Base-by-base conservation (phyloP, 2,888 invertebrate genomes). In the Pterostichus madidus region DNA sequence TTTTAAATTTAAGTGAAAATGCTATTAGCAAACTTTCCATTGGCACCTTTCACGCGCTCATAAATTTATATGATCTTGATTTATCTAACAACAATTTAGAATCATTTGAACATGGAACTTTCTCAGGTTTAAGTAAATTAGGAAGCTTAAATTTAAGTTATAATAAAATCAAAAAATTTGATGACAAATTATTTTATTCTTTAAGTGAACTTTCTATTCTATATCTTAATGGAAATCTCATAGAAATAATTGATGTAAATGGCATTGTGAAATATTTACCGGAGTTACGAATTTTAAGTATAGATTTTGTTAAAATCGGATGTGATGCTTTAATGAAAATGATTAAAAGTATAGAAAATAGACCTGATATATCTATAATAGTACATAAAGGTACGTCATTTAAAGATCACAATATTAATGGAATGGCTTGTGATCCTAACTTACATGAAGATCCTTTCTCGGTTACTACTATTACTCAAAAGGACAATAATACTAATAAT, bases 31-130 rank as follows among this genome's bases (percentile, higher is more conserved):
- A 71, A 15, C 35, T 71, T 7, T 44, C 0, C 2, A 44, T 71
- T 13, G 71, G 71, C 8, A 39, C 44, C 2, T 71, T 71, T 44
- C 39, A 15, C 13, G 10, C 5, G 5, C 39, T 71, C 13, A 8
- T 39, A 10, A 44, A 39, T 85, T 89, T 95, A 49, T 91, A 92
- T 85, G 91, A 91, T 80, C 90, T 95, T 80, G 94, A 95, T 88
- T 90, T 95, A 86, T 94, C 93, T 76, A 91, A 92, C 86, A 96
- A 96, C 88, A 91, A 93, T 83, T 90, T 96, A 86, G 91, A 91
- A 68, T 90, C 91, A 86, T 90, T 95, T 86, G 92, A 93, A 49
- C 90, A 91, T 1, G 92, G 92, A 81, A 89, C 93, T 71, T 95
- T 96, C 88, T 90, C 91, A 46, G 92, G 93, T 87, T 90, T 94